Conservation (phyloP, 2,888 invertebrate genomes). For the Heliconius sara region DNA sequence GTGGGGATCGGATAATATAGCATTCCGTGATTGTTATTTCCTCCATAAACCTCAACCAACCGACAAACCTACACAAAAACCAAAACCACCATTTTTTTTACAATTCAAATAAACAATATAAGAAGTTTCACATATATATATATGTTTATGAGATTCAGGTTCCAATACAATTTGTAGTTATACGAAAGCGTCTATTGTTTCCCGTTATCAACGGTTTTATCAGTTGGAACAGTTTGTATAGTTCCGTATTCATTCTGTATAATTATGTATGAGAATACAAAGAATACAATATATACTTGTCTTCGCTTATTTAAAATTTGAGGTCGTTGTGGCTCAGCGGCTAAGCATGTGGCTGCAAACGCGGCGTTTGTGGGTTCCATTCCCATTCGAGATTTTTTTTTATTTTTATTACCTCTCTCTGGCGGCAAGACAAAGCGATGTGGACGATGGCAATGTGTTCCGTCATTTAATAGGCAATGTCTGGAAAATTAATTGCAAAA, state of each 20-base stretch:
- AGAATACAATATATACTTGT: background rate
- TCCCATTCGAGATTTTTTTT: no score
- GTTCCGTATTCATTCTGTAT: conserved; percentile 57
- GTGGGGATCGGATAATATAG: no score
- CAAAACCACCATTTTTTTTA: background rate
- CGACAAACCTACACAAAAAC: no score
- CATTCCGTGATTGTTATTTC: no score
- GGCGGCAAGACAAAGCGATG: no score
- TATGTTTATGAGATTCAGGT: conserved; percentile 66
- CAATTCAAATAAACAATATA: background rate
- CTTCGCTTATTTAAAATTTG: conserved; percentile 7
- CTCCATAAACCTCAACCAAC: no score
- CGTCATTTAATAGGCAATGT: no score
- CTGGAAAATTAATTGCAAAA: background rate
- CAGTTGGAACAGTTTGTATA: conserved; percentile 50
- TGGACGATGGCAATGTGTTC: no score
- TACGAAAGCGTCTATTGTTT: conserved; percentile 71
- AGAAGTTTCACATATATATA: conserved; percentile 48
- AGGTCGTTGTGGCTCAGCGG: background rate
- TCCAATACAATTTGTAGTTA: conserved; percentile 74
- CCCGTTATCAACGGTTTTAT: conserved; percentile 57
- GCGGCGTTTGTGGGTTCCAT: background rate
- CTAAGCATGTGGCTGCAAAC: background rate
- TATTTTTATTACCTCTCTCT: background rate
- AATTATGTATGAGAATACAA: conserved; percentile 14